Evolutionary conservation across 37 sponge, comb jelly and placozoan genomes (phyloP).

Genomic region (Oopsacas minuta): DNA sequence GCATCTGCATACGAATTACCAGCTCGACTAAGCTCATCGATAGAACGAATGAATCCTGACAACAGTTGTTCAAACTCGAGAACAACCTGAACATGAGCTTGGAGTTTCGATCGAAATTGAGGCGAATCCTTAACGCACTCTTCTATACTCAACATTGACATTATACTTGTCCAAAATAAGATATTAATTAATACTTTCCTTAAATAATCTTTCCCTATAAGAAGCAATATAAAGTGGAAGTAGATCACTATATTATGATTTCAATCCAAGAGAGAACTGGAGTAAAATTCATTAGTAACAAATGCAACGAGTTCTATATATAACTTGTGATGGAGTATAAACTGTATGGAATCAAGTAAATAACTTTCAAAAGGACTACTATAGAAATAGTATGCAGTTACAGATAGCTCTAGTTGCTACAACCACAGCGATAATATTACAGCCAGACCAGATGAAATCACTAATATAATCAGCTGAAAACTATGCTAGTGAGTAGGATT

Average conservation of each 20-base stretch:
- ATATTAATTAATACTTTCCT: not conserved
- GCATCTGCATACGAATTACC: slow-evolving; percentile 15
- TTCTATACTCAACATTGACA: slow-evolving; percentile 16
- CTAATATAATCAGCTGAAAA: no score
- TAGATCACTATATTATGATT: no score
- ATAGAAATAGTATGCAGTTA: not conserved
- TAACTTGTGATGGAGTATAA: no score
- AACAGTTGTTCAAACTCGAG: not conserved
- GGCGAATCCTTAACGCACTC: slow-evolving; percentile 1
- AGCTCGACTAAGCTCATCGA: not conserved
- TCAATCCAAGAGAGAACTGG: not conserved
- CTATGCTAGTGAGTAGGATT: no score
- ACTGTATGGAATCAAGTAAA: not conserved
- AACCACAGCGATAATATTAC: no score
- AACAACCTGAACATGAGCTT: not conserved
- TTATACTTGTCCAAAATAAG: not conserved
- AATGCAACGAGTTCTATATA: no score
- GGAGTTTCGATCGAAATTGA: not conserved
- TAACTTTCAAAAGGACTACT: not conserved
- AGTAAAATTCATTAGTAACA: not conserved
- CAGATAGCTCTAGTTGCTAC: not conserved
- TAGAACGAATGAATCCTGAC: not conserved
- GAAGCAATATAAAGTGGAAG: not conserved
- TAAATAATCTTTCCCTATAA: not conserved
- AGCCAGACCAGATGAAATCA: no score